Evolutionary conservation across 2,113 vertebrate genomes (phyloP).

Genomic region (Sakesphorus luctuosus): DNA sequence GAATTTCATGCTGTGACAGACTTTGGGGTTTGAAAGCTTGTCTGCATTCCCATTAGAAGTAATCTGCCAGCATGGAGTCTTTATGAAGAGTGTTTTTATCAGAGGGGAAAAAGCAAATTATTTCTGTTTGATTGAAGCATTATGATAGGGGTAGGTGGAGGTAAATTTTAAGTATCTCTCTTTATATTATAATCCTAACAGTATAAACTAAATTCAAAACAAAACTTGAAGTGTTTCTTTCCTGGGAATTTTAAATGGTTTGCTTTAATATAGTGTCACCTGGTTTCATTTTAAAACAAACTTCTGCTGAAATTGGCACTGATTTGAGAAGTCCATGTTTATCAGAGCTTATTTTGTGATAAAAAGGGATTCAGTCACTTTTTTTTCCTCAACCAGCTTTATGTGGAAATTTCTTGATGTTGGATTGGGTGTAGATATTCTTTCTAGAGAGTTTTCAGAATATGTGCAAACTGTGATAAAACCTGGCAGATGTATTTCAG

Average conservation of each 20-base stretch:
- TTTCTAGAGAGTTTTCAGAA: not conserved
- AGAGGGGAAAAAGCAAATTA: not conserved
- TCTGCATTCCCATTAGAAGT: not conserved
- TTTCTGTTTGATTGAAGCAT: not conserved
- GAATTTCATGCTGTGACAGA: not conserved
- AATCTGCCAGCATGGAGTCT: not conserved
- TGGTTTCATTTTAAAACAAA: not conserved
- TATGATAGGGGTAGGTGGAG: accelerated
- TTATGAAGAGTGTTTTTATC: not conserved
- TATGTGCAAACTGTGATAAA: not conserved
- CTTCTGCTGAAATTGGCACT: not conserved
- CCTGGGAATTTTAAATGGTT: not conserved
- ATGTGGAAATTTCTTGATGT: not conserved
- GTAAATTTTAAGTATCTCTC: not conserved
- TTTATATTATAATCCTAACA: not conserved
- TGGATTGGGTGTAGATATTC: not conserved
- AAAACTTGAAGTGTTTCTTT: not conserved
- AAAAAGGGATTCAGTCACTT: not conserved
- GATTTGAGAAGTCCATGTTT: not conserved
- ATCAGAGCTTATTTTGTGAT: not conserved
- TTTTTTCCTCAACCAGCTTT: not conserved
- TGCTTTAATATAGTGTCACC: not conserved
- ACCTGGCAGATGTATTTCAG: not conserved
- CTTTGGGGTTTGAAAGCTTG: not conserved
- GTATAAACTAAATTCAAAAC: not conserved